phyloP scores from a whole-genome alignment of 2,888 invertebrate species.

The Macaria liturata region DNA sequence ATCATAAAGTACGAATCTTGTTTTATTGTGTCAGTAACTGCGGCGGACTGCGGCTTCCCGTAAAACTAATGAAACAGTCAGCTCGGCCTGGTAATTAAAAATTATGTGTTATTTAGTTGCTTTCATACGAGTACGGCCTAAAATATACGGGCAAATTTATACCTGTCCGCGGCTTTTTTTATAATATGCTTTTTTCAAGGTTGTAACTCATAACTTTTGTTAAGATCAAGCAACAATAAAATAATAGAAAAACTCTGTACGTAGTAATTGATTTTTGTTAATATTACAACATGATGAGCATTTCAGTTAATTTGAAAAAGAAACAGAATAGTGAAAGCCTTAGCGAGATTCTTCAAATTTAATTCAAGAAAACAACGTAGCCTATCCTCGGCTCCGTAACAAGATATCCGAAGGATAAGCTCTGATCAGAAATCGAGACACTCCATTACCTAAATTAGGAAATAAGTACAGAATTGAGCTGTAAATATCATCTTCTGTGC shows the following conservation, averaged over 20 bases:
- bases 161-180: no score
- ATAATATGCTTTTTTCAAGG: no score
- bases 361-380: no score
- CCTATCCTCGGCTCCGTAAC: neutral
- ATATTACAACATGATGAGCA: no score
- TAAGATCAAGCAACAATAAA: no score
- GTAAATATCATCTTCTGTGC: constrained; percentile 12
- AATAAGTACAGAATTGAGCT: constrained; percentile 29
- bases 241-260: no score
- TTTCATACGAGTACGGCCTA: neutral
- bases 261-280: no score
- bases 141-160: neutral
- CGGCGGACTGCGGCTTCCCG: constrained; percentile 29
- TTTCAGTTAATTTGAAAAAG: no score
- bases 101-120: constrained; percentile 12
- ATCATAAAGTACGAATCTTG: constrained; percentile 38
- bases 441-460: constrained; percentile 35
- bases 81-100: constrained; percentile 10
- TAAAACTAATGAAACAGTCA: constrained; percentile 21
- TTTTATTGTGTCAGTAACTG: constrained; percentile 32
- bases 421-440: constrained; percentile 31
- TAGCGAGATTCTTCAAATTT: no score
- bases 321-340: no score
- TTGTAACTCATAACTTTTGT: neutral
- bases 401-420: constrained; percentile 14